Percentiles rank a stretch among this genome's conserved stretches.
phyloP scores from a whole-genome alignment of 2,113 vertebrate species.

The Callorhinus ursinus region DNA sequence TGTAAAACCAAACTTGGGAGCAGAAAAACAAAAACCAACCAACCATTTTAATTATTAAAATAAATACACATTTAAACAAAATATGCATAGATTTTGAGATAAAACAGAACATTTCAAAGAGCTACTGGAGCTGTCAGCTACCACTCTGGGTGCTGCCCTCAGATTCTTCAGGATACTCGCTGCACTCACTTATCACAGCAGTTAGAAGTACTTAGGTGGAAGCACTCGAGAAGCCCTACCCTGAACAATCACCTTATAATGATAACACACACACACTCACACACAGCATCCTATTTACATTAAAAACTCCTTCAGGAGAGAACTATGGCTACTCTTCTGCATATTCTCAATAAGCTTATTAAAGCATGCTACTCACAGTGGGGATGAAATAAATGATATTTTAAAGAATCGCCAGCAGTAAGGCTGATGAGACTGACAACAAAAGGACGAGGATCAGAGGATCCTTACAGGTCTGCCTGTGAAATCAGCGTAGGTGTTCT shows the following conservation, averaged over 20 bases:
- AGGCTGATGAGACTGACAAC: conserved; percentile 33
- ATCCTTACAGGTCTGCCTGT: not conserved
- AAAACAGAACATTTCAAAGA: conserved; percentile 55
- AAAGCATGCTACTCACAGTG: not conserved
- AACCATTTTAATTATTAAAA: conserved; percentile 29
- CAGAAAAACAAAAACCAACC: not conserved
- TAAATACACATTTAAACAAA: conserved; percentile 37
- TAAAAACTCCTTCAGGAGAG: conserved; percentile 5
- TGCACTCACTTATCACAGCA: not conserved
- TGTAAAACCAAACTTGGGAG: not conserved
- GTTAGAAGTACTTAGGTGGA: not conserved
- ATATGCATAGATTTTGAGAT: not conserved
- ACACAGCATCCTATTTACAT: not conserved
- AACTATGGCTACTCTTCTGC: not conserved
- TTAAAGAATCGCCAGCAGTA: not conserved
- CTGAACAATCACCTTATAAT: not conserved
- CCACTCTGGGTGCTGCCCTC: not conserved
- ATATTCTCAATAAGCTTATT: conserved; percentile 45
- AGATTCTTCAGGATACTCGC: not conserved
- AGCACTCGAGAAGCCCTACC: not conserved
- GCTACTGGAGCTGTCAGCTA: not conserved
- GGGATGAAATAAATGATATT: not conserved
- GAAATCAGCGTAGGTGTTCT: not conserved
- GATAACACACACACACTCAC: not conserved
- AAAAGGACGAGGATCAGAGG: conserved; percentile 6